Evolutionary conservation across 2,797 vertebrate genomes (phyloP), one percentile per base, ranked within the genome.

Genomic region (Phoeniculus purpureus): DNA sequence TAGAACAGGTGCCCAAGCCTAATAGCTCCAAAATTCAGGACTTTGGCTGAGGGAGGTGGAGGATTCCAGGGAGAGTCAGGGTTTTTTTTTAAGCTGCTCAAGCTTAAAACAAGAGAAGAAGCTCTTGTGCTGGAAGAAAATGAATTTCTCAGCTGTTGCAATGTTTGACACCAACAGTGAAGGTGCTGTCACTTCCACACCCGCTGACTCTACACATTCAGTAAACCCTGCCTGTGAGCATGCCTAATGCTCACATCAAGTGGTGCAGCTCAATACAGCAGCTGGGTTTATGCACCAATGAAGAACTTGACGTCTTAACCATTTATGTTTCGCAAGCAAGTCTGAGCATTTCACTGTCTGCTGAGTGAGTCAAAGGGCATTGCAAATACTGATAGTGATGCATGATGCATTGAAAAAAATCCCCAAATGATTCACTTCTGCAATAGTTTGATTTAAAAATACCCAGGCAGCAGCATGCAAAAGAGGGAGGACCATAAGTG

Each of bases 341-440:
- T 87, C 43, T 65, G 47, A 0, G 0, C 73, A 7, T 85, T 85
- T 87, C 72, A 22, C 22, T 87, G 8, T 81, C 87, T 93, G 52
- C 76, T 79, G 80, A 58, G 50, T 89, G 86, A 92, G 60, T 78
- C 89, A 89, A 76, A 92, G 50, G 37, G 61, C 51, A 10, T n/a
- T 94, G 87, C 80, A 95, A 95, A 92, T 91, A 74, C 6, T 83
- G 66, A 59, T 77, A 87, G 68, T 50, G 81, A 78, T 80, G 75
- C 55, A 31, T 85, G 31, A 62, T 82, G 64, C 84, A 72, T 79
- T 91, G 84, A 90, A 84, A 88, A 91, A 94, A 94, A 15, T 67
- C 61, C 92, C 94, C 86, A 51, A 62, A 66, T 94, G 93, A 91
- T 87, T 96, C 95, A 96, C 48, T 54, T 88, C 83, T 83, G 56